phyloP scores from a whole-genome alignment of 2,113 vertebrate genomes.

The Brienomyrus longianalis region DNA sequence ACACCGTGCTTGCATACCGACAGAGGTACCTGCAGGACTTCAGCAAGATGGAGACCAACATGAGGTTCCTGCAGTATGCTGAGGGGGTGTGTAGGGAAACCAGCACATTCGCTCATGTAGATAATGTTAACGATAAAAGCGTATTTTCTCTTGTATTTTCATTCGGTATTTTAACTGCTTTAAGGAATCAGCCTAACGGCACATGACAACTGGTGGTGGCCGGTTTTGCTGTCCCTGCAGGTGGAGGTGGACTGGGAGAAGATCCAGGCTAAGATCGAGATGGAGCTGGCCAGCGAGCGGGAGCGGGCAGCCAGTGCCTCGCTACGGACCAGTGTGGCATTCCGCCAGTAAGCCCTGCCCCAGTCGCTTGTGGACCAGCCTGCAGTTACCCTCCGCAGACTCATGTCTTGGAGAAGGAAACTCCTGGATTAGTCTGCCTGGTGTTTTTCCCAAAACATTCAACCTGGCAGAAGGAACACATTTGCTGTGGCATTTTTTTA shows the following conservation, averaged over 20 bases:
- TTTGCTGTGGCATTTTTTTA: not conserved
- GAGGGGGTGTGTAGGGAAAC: slow-evolving; percentile 70
- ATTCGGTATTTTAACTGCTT: not conserved
- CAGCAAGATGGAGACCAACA: slow-evolving; percentile 84
- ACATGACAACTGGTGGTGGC: not conserved
- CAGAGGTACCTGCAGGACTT: slow-evolving; percentile 81
- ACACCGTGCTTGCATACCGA: slow-evolving; percentile 89
- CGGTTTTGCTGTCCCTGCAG: slow-evolving; percentile 45
- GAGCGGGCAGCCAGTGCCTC: slow-evolving; percentile 62
- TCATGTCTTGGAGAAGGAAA: not conserved
- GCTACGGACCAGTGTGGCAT: slow-evolving; percentile 51
- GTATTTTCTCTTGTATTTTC: not conserved
- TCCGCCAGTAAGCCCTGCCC: slow-evolving; percentile 36
- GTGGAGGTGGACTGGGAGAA: slow-evolving; percentile 94
- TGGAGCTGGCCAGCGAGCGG: slow-evolving; percentile 83
- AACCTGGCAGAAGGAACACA: not conserved
- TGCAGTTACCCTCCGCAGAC: not conserved
- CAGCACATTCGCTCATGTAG: not conserved
- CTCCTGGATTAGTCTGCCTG: not conserved
- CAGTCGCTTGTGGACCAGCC: not conserved
- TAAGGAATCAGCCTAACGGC: not conserved
- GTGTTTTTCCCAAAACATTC: not conserved
- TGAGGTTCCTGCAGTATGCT: slow-evolving; percentile 83
- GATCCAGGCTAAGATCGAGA: slow-evolving; percentile 89
- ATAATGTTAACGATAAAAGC: not conserved